Base-by-base conservation (phyloP, 2,888 invertebrate genomes). In the Sympetrum striolatum region DNA sequence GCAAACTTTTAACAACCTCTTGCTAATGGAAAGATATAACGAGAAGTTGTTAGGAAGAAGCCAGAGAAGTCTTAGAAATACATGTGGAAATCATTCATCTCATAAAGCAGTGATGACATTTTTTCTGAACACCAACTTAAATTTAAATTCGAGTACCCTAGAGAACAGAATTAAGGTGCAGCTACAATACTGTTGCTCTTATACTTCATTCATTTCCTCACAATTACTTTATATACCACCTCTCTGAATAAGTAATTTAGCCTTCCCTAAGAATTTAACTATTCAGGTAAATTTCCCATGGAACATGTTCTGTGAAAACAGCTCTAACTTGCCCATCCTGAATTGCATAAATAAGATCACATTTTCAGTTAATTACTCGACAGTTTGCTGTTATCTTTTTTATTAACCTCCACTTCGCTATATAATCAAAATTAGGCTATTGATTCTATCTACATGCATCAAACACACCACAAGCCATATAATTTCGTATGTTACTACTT, bases 361-460 rank as follows among this genome's bases (percentile, higher is more conserved):
- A 86, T 86, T 82, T 82, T 31, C 58, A 31, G 18, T 35, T 86
- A 86, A 86, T 37, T 60, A 64, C 86, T 39, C 35, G 58, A 82
- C 37, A 37, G 60, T 22, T 39, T 60, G n/a, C 58, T 53, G 18
- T 31, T 14, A 31, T 73, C 31, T 25, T 73, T 31, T 73, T 73
- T 73, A 53, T 53, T 31, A 31, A 73, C 82, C 37, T 60, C n/a
- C 86, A 37, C 14, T 86, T 60, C 37, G 18, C 64, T 64, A 37
- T 37, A 35, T 60, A 86, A 53, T 86, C 60, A 60, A 64, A 60
- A 60, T 60, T 39, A 58, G 60, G n/a, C 64, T 64, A 58, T 81
- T 58, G 37, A n/a, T 22, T 60, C 86, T 86, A 86, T 39, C 60
- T 86, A 86, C 86, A 86, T 86, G 86, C 86, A 86, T 60, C 86